A percentile compares a stretch with the other conserved stretches of the same genome.
phyloP scores from a whole-genome alignment of 2,113 vertebrate genomes.

The Myiozetetes cayanensis region DNA sequence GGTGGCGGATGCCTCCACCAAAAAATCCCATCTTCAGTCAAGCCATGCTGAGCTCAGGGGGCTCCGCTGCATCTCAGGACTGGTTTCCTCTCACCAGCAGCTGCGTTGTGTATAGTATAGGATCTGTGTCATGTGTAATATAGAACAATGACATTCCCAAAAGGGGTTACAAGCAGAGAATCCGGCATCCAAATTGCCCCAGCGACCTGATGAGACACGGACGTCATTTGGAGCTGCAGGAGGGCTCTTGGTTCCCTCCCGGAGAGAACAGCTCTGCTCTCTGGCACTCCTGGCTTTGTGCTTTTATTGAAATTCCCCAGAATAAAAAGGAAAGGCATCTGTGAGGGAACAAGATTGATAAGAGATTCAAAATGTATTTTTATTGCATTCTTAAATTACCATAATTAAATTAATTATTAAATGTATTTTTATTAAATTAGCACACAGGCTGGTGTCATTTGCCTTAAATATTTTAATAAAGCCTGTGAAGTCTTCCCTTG shows the following conservation, averaged over 20 bases:
- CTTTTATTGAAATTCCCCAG: constrained; percentile 1
- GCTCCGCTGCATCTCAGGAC: background rate
- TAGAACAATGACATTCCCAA: background rate
- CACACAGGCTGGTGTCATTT: constrained; percentile 16
- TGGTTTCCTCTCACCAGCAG: background rate
- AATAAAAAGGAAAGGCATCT: constrained; percentile 25
- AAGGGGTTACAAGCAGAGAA: background rate
- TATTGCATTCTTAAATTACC: constrained; percentile 40
- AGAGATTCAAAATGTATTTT: constrained; percentile 40
- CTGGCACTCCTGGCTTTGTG: background rate
- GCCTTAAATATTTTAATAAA: constrained; percentile 59
- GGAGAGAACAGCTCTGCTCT: background rate
- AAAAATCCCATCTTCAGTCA: background rate
- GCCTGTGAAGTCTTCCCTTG: constrained; percentile 42
- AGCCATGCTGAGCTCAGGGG: background rate
- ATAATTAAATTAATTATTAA: constrained; percentile 66
- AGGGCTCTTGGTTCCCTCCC: background rate
- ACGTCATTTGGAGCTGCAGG: background rate
- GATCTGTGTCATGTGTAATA: background rate
- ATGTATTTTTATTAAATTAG: constrained; percentile 62
- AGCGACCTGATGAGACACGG: background rate
- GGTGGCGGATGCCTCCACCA: background rate
- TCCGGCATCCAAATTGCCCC: background rate
- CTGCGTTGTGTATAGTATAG: background rate
- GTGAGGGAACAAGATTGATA: constrained; percentile 26